A percentile compares a stretch with the other conserved stretches of the same genome.
These are phyloP conservation scores for Holacanthella duospinosa DNA, from an alignment of 2,888 invertebrate genomes.

Conservation along the genomic window DNA sequence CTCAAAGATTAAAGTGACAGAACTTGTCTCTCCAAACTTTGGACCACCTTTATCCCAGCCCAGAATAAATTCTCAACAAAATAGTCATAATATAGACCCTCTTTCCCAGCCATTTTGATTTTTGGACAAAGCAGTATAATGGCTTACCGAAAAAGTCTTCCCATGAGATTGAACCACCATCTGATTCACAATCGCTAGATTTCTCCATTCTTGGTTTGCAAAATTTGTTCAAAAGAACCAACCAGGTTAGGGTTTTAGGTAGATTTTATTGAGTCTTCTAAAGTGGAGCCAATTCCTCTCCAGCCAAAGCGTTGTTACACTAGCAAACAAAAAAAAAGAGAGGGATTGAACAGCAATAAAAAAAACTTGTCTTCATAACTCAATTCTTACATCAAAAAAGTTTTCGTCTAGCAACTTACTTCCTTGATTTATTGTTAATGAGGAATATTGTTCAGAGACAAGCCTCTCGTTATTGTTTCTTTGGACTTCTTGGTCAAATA, in stretches of 20 bases:
- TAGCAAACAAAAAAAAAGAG: not conserved
- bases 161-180: conserved; percentile 58
- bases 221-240: not conserved
- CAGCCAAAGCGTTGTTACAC: too few species aligned
- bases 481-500: not conserved
- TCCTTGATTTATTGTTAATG: conserved; percentile 5
- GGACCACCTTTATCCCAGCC: too few species aligned
- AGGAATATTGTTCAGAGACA: not conserved
- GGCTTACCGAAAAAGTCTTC: conserved; percentile 60
- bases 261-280: not conserved
- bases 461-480: not conserved
- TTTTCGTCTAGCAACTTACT: not conserved
- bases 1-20: too few species aligned
- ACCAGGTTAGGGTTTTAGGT: not conserved
- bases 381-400: not conserved
- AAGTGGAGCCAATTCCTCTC: not conserved
- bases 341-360: not conserved
- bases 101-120: too few species aligned
- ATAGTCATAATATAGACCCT: too few species aligned
- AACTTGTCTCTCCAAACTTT: too few species aligned
- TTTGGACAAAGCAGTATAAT: conserved; percentile 1
- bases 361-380: not conserved
- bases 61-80: too few species aligned
- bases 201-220: conserved; percentile 26
- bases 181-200: conserved; percentile 47